These are phyloP conservation scores for Hirtodrosophila cameraria DNA, from an alignment of 2,888 invertebrate species.

Conservation along the genomic window DNA sequence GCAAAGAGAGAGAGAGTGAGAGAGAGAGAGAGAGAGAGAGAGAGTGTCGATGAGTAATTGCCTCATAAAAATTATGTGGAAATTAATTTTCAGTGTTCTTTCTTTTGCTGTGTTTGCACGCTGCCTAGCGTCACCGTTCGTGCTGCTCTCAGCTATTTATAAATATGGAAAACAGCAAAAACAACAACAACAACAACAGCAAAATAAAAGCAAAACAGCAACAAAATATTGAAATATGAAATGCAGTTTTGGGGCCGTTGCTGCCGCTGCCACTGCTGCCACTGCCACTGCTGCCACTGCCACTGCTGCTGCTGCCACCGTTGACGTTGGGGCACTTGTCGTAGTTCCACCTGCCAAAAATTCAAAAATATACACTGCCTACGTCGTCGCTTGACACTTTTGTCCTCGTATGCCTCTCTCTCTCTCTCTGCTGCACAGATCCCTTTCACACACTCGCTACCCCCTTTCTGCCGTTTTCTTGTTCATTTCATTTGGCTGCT, in stretches of 20 bases:
- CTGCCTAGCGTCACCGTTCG: conserved; percentile 28
- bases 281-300: conserved; percentile 2
- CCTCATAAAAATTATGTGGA: conserved; percentile 80
- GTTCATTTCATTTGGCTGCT: conserved; percentile 56
- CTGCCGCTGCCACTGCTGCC: too few species aligned
- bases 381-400: conserved; percentile 71
- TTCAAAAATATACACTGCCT: conserved; percentile 60
- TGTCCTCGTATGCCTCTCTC: conserved; percentile 41
- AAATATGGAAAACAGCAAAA: conserved; percentile 30
- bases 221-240: conserved; percentile 76
- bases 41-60: conserved; percentile 78
- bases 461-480: conserved; percentile 22
- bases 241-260: conserved; percentile 57
- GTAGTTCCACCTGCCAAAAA: conserved; percentile 76
- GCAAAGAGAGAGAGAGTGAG: too few species aligned
- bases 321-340: conserved; percentile 65
- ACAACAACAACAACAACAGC: conserved; percentile 47
- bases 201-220: conserved; percentile 55
- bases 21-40: too few species aligned
- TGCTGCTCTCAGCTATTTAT: conserved; percentile 50
- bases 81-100: conserved; percentile 78
- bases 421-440: background rate
- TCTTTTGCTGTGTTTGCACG: conserved; percentile 23
- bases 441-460: background rate
- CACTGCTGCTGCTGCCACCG: conserved; percentile 1